Evolutionary conservation across 2,797 vertebrate species (phyloP), one percentile per base, ranked within the genome.

Genomic region (Tragelaphus eurycerus): DNA sequence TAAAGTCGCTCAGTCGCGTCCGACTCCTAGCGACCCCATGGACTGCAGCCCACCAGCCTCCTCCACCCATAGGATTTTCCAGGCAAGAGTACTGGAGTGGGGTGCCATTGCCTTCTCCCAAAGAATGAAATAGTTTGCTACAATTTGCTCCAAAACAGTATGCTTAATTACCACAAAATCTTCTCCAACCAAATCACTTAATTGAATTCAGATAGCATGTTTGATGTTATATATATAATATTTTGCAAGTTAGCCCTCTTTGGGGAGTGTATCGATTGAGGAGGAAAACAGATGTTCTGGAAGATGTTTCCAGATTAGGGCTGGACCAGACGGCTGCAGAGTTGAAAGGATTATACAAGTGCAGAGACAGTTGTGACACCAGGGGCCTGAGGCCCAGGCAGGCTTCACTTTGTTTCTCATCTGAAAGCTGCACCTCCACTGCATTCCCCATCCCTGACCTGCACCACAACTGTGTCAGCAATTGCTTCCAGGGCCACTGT

Each of bases 131-230:
- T 34, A 50, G 79, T 95, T 71, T 97, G 81, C 29, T 97, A 94
- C 95, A 97, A 92, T 95, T 97, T 89, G 95, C 97, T 85, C 97
- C 34, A 94, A 97, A 98, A 54, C 74, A 16, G 82, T 95, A 84
- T 54, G 97, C 74, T 98, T 97, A 98, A 98, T 98, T 98, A 98
- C 97, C 98, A 98, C 67, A 92, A 93, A 96, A 96, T 87, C 95
- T 97, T 95, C 98, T 97, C 83, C 97, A 96, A 97, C 67, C 97
- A 98, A 98, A 97, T 93, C 97, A 95, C 96, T 95, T 96, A 97
- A 98, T 83, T 98, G 92, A 98, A 98, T 96, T 98, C 92, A 95
- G 96, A 98, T 95, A 97, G 84, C 43, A 83, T 46, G 92, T 89
- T 90, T 98, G 94, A 98, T 97, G 95, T 96, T 96, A 95, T 34